Percentiles rank a stretch among this genome's conserved stretches.
phyloP scores from a whole-genome alignment of 2,797 vertebrate species.

The Ambastaia sidthimunki region DNA sequence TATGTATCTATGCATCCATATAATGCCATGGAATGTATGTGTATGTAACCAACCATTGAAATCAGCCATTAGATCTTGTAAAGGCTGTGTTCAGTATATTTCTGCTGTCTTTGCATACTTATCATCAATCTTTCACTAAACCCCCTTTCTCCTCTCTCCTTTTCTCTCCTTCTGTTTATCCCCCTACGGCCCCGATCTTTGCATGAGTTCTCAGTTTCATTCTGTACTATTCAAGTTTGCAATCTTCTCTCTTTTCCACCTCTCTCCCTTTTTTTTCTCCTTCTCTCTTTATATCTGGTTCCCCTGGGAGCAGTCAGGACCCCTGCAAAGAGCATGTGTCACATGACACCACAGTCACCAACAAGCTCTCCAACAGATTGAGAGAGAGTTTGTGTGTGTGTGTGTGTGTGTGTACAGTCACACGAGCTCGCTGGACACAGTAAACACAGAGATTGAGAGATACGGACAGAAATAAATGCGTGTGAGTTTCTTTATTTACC shows the following conservation, averaged over 20 bases:
- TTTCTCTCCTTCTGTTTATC: constrained; percentile 23
- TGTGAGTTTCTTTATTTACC: neutral
- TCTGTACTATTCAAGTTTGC: constrained; percentile 42
- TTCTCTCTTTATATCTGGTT: constrained; percentile 53
- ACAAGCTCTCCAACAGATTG: constrained; percentile 32
- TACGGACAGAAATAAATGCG: constrained; percentile 7
- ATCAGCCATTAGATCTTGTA: neutral
- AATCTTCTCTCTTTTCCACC: constrained; percentile 49
- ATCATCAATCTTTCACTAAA: constrained; percentile 1
- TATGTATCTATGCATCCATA: no score
- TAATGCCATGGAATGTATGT: no score
- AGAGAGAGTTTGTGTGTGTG: neutral
- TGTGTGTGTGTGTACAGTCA: constrained; percentile 14
- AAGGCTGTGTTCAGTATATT: constrained; percentile 29
- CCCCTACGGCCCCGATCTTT: constrained; percentile 29
- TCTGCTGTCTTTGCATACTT: constrained; percentile 42
- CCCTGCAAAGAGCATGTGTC: constrained; percentile 51
- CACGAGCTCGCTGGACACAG: constrained; percentile 4
- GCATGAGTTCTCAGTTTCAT: constrained; percentile 39
- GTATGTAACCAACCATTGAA: no score
- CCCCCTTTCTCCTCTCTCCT: constrained; percentile 1
- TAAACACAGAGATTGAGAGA: constrained; percentile 32
- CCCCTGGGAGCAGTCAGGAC: constrained; percentile 44
- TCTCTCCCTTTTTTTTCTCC: constrained; percentile 60
- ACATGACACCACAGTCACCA: constrained; percentile 51